These are phyloP conservation scores for Mallateleia sp. DNA, from an alignment of 2,888 invertebrate genomes.

Conservation along the genomic window DNA sequence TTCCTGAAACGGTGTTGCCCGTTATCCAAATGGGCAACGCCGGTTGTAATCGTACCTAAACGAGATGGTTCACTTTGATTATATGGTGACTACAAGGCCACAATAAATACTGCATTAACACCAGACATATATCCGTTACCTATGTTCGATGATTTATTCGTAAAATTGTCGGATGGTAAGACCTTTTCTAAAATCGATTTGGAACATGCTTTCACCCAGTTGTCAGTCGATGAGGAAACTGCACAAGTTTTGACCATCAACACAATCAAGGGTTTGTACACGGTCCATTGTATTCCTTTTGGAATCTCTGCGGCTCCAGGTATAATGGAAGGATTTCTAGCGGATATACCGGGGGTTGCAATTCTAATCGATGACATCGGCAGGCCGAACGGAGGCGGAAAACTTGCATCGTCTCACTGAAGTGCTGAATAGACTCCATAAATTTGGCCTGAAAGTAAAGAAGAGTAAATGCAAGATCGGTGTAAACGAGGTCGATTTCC, in stretches of 20 bases:
- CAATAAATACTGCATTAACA: not conserved
- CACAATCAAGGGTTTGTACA: slow-evolving; percentile 30
- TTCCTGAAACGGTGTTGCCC: no score
- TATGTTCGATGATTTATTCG: slow-evolving; percentile 27
- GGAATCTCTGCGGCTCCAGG: slow-evolving; percentile 76
- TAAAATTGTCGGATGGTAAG: slow-evolving; percentile 16
- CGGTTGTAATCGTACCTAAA: slow-evolving; percentile 29
- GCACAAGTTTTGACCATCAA: slow-evolving; percentile 17
- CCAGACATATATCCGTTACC: slow-evolving; percentile 42
- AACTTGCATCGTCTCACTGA: slow-evolving; percentile 25
- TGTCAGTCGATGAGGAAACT: slow-evolving; percentile 27
- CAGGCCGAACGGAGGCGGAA: not conserved
- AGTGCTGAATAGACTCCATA: slow-evolving; percentile 7
- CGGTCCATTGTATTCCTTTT: slow-evolving; percentile 81
- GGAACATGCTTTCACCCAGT: slow-evolving; percentile 33
- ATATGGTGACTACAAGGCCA: slow-evolving; percentile 45
- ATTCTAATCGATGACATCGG: slow-evolving; percentile 42
- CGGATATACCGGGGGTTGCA: slow-evolving; percentile 7
- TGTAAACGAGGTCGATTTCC: not conserved
- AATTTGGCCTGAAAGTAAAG: slow-evolving; percentile 23
- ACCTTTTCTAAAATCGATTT: slow-evolving; percentile 48
- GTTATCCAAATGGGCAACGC: no score
- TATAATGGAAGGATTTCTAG: slow-evolving; percentile 62
- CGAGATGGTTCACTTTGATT: slow-evolving; percentile 23
- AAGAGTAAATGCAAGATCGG: slow-evolving; percentile 27